Evolutionary conservation across 2,113 vertebrate species (phyloP).

Genomic region (Prunella himalayana): DNA sequence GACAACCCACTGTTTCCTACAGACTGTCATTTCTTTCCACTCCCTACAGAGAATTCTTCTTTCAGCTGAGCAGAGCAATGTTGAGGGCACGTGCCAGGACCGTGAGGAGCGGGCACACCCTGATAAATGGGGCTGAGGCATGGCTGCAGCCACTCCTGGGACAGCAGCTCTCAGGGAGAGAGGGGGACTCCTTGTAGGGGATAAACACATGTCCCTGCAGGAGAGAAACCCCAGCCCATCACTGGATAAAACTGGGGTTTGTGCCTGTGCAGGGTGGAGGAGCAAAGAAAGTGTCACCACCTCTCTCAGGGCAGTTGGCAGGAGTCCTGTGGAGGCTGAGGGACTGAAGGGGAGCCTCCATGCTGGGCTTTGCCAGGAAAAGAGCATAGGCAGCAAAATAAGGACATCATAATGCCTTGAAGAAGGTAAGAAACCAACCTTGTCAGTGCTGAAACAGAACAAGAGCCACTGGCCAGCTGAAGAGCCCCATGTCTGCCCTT

Average conservation of each 20-base stretch:
- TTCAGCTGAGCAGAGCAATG: background rate
- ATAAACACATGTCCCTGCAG: background rate
- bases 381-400: background rate
- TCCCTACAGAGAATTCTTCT: background rate
- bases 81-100: background rate
- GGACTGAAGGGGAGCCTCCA: background rate
- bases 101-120: rapidly evolving
- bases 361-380: background rate
- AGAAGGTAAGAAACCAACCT: background rate
- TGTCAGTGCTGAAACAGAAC: background rate
- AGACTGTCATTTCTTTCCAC: background rate
- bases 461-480: background rate
- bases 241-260: background rate
- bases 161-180: background rate
- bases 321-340: background rate
- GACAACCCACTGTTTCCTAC: background rate
- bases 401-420: background rate
- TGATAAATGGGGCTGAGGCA: background rate
- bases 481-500: rapidly evolving
- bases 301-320: background rate
- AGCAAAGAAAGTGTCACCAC: background rate
- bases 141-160: background rate
- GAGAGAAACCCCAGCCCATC: background rate
- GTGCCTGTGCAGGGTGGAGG: background rate
- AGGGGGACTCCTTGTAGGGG: background rate